These are phyloP conservation scores for Chaenogobius annularis DNA, from an alignment of 2,113 vertebrate genomes.

Conservation along the genomic window DNA sequence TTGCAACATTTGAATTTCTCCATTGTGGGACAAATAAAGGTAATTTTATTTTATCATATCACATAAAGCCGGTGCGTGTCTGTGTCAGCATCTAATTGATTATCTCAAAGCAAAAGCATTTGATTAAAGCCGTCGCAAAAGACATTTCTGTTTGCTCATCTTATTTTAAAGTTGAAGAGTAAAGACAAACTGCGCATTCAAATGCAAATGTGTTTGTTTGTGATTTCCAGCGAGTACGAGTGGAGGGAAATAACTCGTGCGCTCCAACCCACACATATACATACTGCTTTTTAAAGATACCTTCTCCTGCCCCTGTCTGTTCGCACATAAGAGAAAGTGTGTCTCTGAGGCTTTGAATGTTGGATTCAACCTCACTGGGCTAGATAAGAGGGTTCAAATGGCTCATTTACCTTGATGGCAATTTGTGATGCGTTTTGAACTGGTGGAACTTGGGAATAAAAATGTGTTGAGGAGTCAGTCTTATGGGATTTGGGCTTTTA, in stretches of 20 bases:
- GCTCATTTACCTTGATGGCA: slow-evolving; percentile 34
- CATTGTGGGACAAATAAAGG: too few relatives aligned
- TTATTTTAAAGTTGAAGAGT: slow-evolving; percentile 23
- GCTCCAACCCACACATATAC: slow-evolving; percentile 49
- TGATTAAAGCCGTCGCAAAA: slow-evolving; percentile 10
- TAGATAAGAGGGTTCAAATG: slow-evolving; percentile 26
- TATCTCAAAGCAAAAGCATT: slow-evolving; percentile 9
- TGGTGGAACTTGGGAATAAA: slow-evolving; percentile 4
- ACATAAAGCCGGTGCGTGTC: slow-evolving; percentile 38
- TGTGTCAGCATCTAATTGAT: slow-evolving; percentile 36
- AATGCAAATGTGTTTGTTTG: slow-evolving; percentile 47
- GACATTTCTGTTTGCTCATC: slow-evolving; percentile 13
- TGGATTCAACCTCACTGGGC: slow-evolving; percentile 35
- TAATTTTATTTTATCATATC: too few relatives aligned
- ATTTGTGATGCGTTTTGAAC: slow-evolving; percentile 33
- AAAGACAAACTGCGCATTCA: slow-evolving; percentile 26
- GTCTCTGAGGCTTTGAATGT: slow-evolving; percentile 47
- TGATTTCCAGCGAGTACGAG: slow-evolving; percentile 53
- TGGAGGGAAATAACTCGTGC: slow-evolving; percentile 26
- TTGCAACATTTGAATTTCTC: too few relatives aligned
- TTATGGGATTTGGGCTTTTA: background rate
- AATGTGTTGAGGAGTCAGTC: slow-evolving; percentile 10
- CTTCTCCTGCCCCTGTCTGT: slow-evolving; percentile 39
- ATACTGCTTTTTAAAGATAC: slow-evolving; percentile 40
- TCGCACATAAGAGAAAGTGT: slow-evolving; percentile 47